Evolutionary conservation across 53 echinoderm and acorn worm species (phyloP).

Genomic region (Glandiceps talaboti): DNA sequence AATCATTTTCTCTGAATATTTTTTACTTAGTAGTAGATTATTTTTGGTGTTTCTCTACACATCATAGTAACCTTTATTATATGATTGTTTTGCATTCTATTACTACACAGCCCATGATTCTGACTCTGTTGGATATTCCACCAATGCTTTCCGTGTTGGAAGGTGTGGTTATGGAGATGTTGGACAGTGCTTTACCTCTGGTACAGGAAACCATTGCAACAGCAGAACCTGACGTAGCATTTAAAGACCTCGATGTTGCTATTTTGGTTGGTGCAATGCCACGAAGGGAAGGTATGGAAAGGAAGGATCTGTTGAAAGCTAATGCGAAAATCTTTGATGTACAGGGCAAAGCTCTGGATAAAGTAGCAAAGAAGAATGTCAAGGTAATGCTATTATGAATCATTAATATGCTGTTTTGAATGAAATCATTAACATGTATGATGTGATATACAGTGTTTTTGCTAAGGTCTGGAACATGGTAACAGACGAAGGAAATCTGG

Average conservation of each 20-base stretch:
- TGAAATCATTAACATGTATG: no score
- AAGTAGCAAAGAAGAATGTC: conserved; percentile 75
- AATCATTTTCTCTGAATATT: no score
- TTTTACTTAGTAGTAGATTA: no score
- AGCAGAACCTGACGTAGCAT: conserved; percentile 53
- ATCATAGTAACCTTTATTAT: no score
- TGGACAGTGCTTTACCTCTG: conserved; percentile 85
- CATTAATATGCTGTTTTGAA: no score
- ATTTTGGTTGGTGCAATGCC: conserved; percentile 97
- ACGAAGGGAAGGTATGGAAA: conserved; percentile 85
- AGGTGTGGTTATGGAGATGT: conserved; percentile 92
- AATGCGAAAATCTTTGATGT: conserved; percentile 82
- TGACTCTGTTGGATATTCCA: conserved; percentile 74
- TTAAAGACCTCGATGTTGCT: conserved; percentile 54
- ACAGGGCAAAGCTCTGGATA: conserved; percentile 77
- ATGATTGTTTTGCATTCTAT: not conserved
- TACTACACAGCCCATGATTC: conserved; percentile 26
- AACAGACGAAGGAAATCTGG: no score
- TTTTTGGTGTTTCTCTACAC: no score
- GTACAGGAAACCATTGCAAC: conserved; percentile 56
- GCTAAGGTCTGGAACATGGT: no score
- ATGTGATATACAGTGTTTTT: no score
- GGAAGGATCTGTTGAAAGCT: conserved; percentile 84
- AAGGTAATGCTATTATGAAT: no score
- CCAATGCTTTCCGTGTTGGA: conserved; percentile 66